phyloP scores from a whole-genome alignment of 2,113 vertebrate species.

The Petrocephalus zakoni region DNA sequence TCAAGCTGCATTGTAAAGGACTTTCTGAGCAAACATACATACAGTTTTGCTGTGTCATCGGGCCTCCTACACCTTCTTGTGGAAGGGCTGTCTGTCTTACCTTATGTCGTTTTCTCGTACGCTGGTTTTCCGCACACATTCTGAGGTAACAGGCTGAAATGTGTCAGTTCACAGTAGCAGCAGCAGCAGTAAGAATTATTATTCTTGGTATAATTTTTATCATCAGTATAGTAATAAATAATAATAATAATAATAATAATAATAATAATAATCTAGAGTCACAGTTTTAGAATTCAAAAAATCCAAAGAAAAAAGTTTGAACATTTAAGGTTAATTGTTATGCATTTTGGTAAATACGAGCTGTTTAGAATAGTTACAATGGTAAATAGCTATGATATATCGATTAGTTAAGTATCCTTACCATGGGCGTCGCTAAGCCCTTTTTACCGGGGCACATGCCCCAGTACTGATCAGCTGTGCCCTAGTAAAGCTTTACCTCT shows the following conservation, averaged over 20 bases:
- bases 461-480: no score
- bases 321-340: background rate
- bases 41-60: background rate
- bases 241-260: background rate
- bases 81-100: background rate
- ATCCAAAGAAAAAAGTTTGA: background rate
- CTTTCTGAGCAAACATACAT: background rate
- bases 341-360: background rate
- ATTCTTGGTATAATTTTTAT: no score
- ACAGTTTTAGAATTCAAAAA: background rate
- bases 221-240: no score
- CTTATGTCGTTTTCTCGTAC: background rate
- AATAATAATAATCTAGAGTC: background rate
- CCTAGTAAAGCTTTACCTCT: no score
- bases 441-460: no score
- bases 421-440: no score
- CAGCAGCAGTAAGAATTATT: background rate
- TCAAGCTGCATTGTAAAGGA: background rate
- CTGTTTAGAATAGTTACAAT: background rate
- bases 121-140: background rate
- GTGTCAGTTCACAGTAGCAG: background rate
- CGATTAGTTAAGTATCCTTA: background rate
- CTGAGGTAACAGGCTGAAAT: background rate
- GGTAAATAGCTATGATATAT: background rate
- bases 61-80: background rate